Percentiles rank a stretch among this genome's conserved stretches.
Conservation (phyloP, 2,888 invertebrate species). For the Drosophila koepferae region DNA sequence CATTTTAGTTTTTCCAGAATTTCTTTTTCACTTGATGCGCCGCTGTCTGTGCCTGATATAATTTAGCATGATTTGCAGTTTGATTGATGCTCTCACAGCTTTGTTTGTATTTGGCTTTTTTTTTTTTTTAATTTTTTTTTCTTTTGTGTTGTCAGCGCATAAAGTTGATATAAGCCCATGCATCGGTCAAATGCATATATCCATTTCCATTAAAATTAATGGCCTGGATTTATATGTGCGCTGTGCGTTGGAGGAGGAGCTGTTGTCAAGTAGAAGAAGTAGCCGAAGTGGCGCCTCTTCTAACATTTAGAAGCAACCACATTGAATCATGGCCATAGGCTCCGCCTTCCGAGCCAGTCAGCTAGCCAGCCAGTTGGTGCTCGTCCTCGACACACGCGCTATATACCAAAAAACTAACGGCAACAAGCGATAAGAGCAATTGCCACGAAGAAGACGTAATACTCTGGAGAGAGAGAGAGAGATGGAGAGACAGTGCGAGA, state of each 20-base stretch:
- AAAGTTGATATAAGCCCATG: constrained; percentile 33
- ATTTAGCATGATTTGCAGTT: constrained; percentile 65
- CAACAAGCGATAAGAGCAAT: constrained; percentile 69
- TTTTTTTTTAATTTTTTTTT: constrained; percentile 8
- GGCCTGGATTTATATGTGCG: constrained; percentile 57
- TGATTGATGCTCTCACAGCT: constrained; percentile 63
- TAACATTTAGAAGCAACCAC: constrained; percentile 32
- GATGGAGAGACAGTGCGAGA: background rate
- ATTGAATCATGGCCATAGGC: constrained; percentile 50
- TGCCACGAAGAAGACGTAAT: constrained; percentile 56
- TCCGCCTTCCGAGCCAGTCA: constrained; percentile 65
- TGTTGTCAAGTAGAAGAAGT: constrained; percentile 12
- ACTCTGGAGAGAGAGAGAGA: constrained; percentile 9
- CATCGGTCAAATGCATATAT: constrained; percentile 46
- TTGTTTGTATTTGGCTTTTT: constrained; percentile 14
- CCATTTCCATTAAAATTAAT: constrained; percentile 73
- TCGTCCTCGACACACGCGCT: constrained; percentile 55
- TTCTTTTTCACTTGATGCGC: constrained; percentile 15
- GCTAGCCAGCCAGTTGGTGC: constrained; percentile 62
- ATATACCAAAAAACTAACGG: constrained; percentile 71
- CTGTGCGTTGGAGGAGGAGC: constrained; percentile 11
- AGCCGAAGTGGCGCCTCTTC: constrained; percentile 20
- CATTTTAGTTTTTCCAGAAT: constrained; percentile 22
- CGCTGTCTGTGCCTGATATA: constrained; percentile 53
- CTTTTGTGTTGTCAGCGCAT: constrained; percentile 9